These are phyloP conservation scores for Esox masquinongy DNA, from an alignment of 2,797 vertebrate genomes.

Conservation along the genomic window DNA sequence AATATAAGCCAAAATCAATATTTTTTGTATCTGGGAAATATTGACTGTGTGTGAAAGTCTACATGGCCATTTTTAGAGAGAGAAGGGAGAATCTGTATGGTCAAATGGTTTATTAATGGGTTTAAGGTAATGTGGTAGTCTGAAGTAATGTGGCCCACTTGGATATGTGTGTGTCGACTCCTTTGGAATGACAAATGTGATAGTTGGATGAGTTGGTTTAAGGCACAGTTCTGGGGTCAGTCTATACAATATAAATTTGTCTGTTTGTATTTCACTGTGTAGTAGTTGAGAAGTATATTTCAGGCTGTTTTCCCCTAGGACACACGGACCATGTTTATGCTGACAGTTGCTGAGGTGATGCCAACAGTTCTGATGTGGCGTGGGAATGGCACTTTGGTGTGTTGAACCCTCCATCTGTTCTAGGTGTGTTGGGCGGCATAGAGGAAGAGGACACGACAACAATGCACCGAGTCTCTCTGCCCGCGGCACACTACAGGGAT, in stretches of 20 bases:
- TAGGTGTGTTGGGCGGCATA: conserved; percentile 16
- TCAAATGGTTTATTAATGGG: too few relatives aligned
- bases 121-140: not conserved
- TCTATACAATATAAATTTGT: not conserved
- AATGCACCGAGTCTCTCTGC: not conserved
- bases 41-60: too few relatives aligned
- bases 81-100: too few relatives aligned
- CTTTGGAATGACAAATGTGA: not conserved
- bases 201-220: not conserved
- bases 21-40: too few relatives aligned
- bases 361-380: conserved; percentile 16
- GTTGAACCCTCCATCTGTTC: conserved; percentile 35
- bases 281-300: not conserved
- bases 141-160: not conserved
- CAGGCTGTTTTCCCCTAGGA: not conserved
- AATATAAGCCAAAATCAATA: too few relatives aligned
- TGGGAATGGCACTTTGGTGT: conserved; percentile 15
- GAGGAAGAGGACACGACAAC: not conserved
- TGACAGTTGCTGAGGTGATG: conserved; percentile 4
- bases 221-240: not conserved
- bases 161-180: too few relatives aligned
- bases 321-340: not conserved
- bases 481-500: conserved; percentile 7
- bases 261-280: not conserved
- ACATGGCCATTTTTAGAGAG: too few relatives aligned